Evolutionary conservation across 2,888 invertebrate genomes (phyloP), one percentile per base, ranked within the genome.

Genomic region (Tachystola acroxantha): DNA sequence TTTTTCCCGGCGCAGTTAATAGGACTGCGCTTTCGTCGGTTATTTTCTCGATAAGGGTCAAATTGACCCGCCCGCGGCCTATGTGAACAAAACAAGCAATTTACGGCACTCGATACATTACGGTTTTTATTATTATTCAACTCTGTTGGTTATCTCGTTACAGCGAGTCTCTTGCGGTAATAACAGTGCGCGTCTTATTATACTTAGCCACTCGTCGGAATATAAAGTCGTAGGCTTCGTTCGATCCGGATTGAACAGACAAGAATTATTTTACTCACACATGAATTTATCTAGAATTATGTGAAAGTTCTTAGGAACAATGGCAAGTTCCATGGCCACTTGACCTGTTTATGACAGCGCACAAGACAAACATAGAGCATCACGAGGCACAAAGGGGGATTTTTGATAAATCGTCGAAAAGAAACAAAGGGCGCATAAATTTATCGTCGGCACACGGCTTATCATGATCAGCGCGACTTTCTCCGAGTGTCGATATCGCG

Each of bases 381-480:
- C 40, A 37, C 28, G 31, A 27, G 41, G 46, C 67, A 62, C 72
- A 70, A 65, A 63, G 60, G 64, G n/a, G 53, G 53, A 57, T 74
- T 78, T 79, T 79, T 80, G 77, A 80, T 81, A 76, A 77, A 82
- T 82, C 67, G 66, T 64, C 56, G 71, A 76, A 79, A 80, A 80
- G 77, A 80, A 79, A 84, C 81, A 85, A 86, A 85, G 80, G 78
- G 64, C 75, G 69, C 74, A 84, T 84, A 84, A 82, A 85, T 82
- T 82, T 74, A 77, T 73, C 67, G 71, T 48, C 58, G 53, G 57
- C 59, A 58, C 57, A 65, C 59, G 60, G 66, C 73, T 80, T 84
- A 84, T 84, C 82, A 72, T 68, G 81, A 82, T 82, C 71, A 58
- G 50, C 64, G 53, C 59, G 64, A 78, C 84, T 84, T 84, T 85